Base-by-base conservation (phyloP, 1,140 invertebrate species). In the Drosophila erecta region DNA sequence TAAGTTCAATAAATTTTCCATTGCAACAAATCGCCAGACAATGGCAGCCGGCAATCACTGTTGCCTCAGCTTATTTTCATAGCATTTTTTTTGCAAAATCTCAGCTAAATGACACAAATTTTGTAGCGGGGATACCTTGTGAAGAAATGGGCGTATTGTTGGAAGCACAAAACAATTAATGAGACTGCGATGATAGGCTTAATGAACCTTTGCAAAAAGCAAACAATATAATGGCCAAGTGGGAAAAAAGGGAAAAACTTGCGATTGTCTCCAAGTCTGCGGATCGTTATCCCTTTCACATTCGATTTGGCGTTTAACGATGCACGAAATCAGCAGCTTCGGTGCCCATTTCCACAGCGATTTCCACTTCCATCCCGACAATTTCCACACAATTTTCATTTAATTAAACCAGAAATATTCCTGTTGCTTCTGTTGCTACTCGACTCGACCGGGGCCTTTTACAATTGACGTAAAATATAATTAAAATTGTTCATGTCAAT, bases 381-480 rank as follows among this genome's bases (percentile, higher is more conserved):
- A 62, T 65, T 67, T 67, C 64, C 65, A 79, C 62, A 76, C 79
- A 79, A 74, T 83, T 86, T 87, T 70, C 84, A 89, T 87, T 87
- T 87, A 89, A 87, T 87, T 87, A 87, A 87, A 87, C 77, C 76
- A 72, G 83, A 85, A 89, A 79, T 83, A 81, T 65, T 81, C 77
- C 77, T 50, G 43, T 53, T 76, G 74, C 85, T 87, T 46, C 69
- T 76, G 65, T 58, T 80, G 53, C 37, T 44, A 54, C 56, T 7
- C 60, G 64, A 54, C 56, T 7, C 60, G 64, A 56, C 80, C 47
- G 27, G 50, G 62, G 79, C 79, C 75, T 66, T 79, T 78, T 78
- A 86, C 83, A 85, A 89, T 87, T 87, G 83, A 87, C 83, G 84
- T 87, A 73, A 87, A 87, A 87, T 87, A 87, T 87, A 87, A 87